Conservation (phyloP, 2,888 invertebrate genomes). For the Biston betularia region DNA sequence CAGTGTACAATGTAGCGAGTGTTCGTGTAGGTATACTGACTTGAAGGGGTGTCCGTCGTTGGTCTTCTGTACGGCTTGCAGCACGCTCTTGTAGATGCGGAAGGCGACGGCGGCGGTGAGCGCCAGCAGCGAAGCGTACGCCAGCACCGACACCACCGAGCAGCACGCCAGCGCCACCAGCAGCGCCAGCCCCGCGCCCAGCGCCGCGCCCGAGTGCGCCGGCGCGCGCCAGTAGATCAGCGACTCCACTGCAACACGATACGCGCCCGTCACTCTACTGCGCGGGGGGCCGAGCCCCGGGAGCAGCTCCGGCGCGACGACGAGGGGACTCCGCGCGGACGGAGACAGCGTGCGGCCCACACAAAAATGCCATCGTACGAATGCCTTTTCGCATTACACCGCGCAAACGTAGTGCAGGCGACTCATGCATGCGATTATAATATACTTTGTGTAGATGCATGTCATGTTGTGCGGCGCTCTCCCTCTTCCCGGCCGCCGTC, state of each 20-base stretch:
- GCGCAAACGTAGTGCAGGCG: too few relatives aligned
- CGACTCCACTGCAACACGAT: conserved; percentile 92
- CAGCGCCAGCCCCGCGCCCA: conserved; percentile 95
- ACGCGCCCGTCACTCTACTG: neutral
- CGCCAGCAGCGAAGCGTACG: conserved; percentile 95
- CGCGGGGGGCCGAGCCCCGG: neutral
- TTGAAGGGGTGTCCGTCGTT: conserved; percentile 99
- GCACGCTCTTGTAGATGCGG: conserved; percentile 98
- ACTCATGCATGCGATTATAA: too few relatives aligned
- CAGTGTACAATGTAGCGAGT: too few relatives aligned
- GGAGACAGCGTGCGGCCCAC: too few relatives aligned
- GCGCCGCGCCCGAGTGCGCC: conserved; percentile 96
- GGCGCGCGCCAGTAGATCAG: conserved; percentile 99
- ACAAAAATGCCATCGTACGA: too few relatives aligned
- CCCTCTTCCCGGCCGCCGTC: too few relatives aligned
- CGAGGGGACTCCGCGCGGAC: too few relatives aligned
- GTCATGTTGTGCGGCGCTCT: too few relatives aligned
- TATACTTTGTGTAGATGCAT: too few relatives aligned
- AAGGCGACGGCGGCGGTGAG: conserved; percentile 96
- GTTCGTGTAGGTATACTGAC: conserved; percentile 84
- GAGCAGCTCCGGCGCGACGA: too few relatives aligned
- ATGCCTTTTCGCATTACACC: too few relatives aligned
- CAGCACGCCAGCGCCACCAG: conserved; percentile 97
- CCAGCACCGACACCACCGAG: conserved; percentile 97
- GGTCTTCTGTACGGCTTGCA: conserved; percentile 98